Conservation (phyloP, 2,797 vertebrate genomes). For the Epinephelus coioides region DNA sequence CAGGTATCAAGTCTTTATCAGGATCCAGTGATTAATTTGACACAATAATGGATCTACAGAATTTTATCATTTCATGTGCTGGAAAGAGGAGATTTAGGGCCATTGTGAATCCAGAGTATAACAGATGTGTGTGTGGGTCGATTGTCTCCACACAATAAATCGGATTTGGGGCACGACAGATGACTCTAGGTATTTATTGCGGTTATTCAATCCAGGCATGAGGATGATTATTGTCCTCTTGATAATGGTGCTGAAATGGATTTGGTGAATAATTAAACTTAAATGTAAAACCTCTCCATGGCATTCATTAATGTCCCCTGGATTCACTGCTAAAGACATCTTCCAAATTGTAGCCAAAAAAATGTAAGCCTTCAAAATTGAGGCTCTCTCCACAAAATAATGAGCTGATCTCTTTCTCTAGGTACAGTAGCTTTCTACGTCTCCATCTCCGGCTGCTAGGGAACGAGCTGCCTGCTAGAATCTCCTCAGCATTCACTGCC, state of each 20-base stretch:
- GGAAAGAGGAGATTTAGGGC: slow-evolving; percentile 46
- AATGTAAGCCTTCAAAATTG: slow-evolving; percentile 15
- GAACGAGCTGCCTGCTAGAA: slow-evolving; percentile 66
- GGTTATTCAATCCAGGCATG: slow-evolving; percentile 37
- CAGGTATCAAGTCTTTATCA: slow-evolving; percentile 27
- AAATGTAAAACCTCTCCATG: slow-evolving; percentile 11
- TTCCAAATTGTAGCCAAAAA: slow-evolving; percentile 33
- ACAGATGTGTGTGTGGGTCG: slow-evolving; percentile 39
- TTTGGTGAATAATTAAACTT: slow-evolving; percentile 44
- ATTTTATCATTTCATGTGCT: slow-evolving; percentile 38
- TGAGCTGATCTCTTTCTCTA: slow-evolving; percentile 49
- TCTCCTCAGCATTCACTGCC: slow-evolving; percentile 79
- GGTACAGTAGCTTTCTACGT: slow-evolving; percentile 48
- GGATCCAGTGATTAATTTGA: slow-evolving; percentile 1
- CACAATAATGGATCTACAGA: slow-evolving; percentile 23
- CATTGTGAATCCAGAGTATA: slow-evolving; percentile 25
- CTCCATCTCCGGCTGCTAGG: slow-evolving; percentile 73
- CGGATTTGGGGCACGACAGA: slow-evolving; percentile 50
- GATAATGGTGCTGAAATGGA: slow-evolving; percentile 46
- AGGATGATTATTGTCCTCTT: slow-evolving; percentile 52
- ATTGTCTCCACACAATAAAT: slow-evolving; percentile 55
- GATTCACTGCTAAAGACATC: slow-evolving; percentile 27
- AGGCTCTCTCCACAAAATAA: slow-evolving; percentile 51
- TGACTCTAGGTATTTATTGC: slow-evolving; percentile 51
- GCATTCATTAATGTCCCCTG: slow-evolving; percentile 26